Evolutionary conservation across 1,140 invertebrate genomes (phyloP).

Genomic region (Lepidotrigona ventralis): DNA sequence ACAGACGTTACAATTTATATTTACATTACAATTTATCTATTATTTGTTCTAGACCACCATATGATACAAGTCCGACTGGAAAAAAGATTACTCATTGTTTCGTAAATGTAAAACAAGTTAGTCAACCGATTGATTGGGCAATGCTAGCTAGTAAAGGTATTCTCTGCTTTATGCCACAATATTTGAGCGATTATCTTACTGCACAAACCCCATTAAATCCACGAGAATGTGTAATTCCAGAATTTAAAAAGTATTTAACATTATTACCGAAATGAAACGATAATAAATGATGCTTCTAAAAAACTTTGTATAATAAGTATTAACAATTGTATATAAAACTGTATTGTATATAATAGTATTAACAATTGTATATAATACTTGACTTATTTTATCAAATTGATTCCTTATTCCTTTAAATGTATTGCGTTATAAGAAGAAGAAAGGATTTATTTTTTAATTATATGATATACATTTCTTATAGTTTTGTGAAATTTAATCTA

Average conservation of each 20-base stretch:
- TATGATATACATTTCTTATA: background rate
- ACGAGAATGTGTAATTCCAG: constrained; percentile 76
- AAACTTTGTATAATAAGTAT: constrained; percentile 8
- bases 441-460: background rate
- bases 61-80: constrained; percentile 70
- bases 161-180: constrained; percentile 81
- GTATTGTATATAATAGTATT: background rate
- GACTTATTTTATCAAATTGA: background rate
- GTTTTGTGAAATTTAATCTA: constrained; percentile 57
- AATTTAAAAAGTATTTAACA: constrained; percentile 77
- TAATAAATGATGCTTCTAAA: background rate
- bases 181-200: constrained; percentile 80
- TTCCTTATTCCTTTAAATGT: background rate
- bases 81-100: constrained; percentile 82
- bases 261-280: constrained; percentile 69
- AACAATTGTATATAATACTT: background rate
- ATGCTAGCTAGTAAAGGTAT: constrained; percentile 79
- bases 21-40: background rate
- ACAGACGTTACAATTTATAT: no score
- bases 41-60: constrained; percentile 69
- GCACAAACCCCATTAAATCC: constrained; percentile 73
- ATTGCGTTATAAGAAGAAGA: background rate
- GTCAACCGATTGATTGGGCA: constrained; percentile 80
- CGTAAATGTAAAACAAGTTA: constrained; percentile 79
- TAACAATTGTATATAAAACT: background rate